phyloP scores from a whole-genome alignment of 2,113 vertebrate genomes.

The Charina bottae region DNA sequence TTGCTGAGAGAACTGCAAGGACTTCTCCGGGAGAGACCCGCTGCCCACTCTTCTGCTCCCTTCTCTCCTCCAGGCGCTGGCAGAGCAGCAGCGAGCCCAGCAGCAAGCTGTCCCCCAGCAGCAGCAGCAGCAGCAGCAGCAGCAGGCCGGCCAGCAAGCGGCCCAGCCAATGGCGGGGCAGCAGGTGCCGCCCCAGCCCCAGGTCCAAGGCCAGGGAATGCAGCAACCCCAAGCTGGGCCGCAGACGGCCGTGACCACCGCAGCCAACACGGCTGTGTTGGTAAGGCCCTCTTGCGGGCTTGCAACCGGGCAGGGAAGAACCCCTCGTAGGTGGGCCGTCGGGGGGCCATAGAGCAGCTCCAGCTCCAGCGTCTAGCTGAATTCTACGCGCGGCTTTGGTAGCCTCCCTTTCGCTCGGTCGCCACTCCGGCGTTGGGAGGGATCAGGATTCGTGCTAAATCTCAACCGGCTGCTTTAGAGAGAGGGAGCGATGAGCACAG shows the following conservation, averaged over 20 bases:
- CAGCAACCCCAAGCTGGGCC: constrained; percentile 79
- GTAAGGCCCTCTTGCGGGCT: constrained; percentile 74
- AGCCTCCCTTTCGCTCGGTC: not conserved
- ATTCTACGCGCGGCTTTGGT: not conserved
- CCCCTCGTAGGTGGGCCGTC: not conserved
- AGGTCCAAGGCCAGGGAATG: constrained; percentile 67
- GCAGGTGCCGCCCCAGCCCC: constrained; percentile 74
- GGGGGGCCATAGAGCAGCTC: not conserved
- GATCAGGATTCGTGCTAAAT: not conserved
- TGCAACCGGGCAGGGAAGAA: not conserved
- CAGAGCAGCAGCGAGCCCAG: constrained; percentile 88
- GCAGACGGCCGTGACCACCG: constrained; percentile 80
- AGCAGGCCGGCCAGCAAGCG: constrained; percentile 71
- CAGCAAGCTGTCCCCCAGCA: constrained; percentile 81
- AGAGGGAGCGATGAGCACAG: not conserved
- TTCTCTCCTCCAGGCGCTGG: constrained; percentile 77
- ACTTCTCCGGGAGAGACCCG: not conserved
- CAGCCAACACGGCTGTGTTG: constrained; percentile 88
- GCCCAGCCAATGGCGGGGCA: constrained; percentile 68
- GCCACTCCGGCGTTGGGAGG: not conserved
- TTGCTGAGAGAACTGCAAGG: not conserved
- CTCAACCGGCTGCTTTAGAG: not conserved
- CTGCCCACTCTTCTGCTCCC: not conserved
- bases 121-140: constrained; percentile 82
- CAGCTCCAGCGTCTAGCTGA: too few relatives aligned